Conservation (phyloP, 2,113 vertebrate species). For the Serinus canaria region DNA sequence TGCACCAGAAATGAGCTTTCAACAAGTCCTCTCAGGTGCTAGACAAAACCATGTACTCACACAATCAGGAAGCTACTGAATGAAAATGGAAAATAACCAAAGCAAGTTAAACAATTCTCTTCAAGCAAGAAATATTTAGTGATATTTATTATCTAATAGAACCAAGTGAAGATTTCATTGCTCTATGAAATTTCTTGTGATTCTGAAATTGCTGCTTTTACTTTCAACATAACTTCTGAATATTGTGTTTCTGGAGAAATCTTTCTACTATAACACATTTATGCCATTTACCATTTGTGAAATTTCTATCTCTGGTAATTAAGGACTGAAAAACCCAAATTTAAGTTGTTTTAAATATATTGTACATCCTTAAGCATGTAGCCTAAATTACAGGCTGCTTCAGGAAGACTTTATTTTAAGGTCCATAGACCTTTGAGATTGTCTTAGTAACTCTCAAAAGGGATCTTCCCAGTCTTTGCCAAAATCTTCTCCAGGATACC, state of each 20-base stretch:
- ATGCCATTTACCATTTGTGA: not conserved
- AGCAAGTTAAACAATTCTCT: not conserved
- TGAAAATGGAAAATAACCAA: not conserved
- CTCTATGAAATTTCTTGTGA: not conserved
- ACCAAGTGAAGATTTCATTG: not conserved
- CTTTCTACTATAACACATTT: not conserved
- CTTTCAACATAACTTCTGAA: not conserved
- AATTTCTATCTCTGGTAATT: not conserved
- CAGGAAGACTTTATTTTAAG: not conserved
- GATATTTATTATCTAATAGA: not conserved
- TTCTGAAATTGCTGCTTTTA: not conserved
- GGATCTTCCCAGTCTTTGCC: not conserved
- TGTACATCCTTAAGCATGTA: not conserved
- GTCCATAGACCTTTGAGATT: not conserved
- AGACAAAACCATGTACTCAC: not conserved
- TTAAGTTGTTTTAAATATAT: not conserved
- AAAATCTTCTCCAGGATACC: not conserved
- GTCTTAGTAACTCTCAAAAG: not conserved
- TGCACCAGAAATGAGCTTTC: not conserved
- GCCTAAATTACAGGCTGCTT: not conserved
- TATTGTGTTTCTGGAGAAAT: not conserved
- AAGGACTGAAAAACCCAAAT: not conserved
- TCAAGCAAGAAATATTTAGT: not conserved
- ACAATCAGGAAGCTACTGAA: not conserved
- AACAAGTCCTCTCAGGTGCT: not conserved